A percentile compares a stretch with the other conserved stretches of the same genome.
Conservation (phyloP, 2,797 vertebrate species). For the Petrocephalus sullivani region DNA sequence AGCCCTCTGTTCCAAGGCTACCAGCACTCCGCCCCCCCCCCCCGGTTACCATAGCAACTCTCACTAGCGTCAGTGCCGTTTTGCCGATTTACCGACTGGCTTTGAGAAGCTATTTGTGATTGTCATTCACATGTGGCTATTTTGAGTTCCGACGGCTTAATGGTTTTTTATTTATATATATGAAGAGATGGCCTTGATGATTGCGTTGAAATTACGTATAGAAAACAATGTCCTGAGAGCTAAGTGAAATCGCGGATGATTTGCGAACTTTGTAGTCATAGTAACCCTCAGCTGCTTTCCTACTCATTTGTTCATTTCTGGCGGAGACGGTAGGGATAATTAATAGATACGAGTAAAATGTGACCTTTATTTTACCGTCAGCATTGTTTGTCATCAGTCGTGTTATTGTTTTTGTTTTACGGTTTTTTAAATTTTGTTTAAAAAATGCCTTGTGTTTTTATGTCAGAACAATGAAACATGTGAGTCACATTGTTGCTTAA, state of each 20-base stretch:
- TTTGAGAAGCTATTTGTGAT: neutral
- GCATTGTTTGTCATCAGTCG: neutral
- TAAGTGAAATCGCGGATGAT: neutral
- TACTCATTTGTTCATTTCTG: neutral
- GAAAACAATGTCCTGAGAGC: neutral
- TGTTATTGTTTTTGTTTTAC: neutral
- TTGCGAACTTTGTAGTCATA: neutral
- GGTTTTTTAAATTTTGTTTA: neutral
- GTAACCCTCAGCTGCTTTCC: neutral
- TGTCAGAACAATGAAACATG: neutral
- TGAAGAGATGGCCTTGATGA: neutral
- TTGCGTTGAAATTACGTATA: neutral
- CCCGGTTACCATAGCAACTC: slow-evolving; percentile 67
- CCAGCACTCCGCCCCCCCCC: slow-evolving; percentile 37
- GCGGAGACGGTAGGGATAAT: neutral
- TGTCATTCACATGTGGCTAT: neutral
- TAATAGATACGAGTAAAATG: neutral
- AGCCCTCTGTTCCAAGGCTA: slow-evolving; percentile 58
- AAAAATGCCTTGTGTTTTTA: neutral
- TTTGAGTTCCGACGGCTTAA: neutral
- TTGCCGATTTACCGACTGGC: slow-evolving; percentile 18
- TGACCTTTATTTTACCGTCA: slow-evolving; percentile 14
- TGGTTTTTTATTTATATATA: neutral
- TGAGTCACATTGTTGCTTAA: neutral
- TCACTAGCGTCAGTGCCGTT: slow-evolving; percentile 42